Percentiles rank a stretch among this genome's conserved stretches.
Conservation (phyloP, 2,113 vertebrate genomes). For the Penelope pileata region DNA sequence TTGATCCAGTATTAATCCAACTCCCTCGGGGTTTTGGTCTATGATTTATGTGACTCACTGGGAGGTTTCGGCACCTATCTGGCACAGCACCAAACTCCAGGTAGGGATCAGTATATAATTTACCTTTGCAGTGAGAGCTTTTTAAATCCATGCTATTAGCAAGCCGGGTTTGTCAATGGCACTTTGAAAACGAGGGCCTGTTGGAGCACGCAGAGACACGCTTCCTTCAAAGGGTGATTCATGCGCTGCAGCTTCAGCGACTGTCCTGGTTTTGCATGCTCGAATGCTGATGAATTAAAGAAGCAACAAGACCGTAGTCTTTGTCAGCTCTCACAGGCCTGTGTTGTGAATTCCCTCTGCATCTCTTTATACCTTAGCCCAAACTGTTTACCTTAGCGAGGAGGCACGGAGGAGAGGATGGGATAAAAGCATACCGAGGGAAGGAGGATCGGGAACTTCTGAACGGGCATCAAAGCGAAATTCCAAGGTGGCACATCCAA, state of each 20-base stretch:
- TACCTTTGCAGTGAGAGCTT: constrained; percentile 61
- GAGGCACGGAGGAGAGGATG: neutral
- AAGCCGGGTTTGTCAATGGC: constrained; percentile 41
- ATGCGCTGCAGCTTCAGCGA: neutral
- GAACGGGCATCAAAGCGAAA: neutral
- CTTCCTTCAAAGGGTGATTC: constrained; percentile 55
- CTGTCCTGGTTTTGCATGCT: constrained; percentile 52
- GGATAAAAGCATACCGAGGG: neutral
- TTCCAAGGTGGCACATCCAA: neutral
- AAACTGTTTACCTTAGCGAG: neutral
- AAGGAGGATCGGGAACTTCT: neutral
- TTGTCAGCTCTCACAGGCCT: neutral
- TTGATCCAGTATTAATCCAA: constrained; percentile 60
- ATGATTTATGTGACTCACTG: constrained; percentile 66
- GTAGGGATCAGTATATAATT: constrained; percentile 55
- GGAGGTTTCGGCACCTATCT: constrained; percentile 57
- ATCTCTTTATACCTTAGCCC: neutral
- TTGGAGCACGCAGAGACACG: constrained; percentile 42
- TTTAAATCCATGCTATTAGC: neutral
- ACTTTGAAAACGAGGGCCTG: constrained; percentile 54
- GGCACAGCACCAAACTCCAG: constrained; percentile 65
- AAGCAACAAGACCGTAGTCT: neutral
- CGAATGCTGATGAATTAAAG: constrained; percentile 24
- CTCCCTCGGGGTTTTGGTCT: constrained; percentile 27
- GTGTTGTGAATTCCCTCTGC: neutral